Conservation (phyloP, 2,797 vertebrate species). For the Cuniculus paca region DNA sequence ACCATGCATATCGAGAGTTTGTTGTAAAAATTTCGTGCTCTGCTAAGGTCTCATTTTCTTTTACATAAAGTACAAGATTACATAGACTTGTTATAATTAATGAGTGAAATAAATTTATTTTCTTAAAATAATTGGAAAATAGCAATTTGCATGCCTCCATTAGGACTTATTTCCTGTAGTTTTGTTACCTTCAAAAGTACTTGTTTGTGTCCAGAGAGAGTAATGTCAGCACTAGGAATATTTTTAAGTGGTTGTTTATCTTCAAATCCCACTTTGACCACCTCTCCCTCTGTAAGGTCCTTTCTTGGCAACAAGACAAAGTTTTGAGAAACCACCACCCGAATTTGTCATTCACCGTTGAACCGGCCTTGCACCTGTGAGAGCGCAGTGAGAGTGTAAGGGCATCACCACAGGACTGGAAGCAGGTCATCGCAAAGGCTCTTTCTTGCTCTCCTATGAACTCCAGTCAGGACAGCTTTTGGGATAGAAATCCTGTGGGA, state of each 20-base stretch:
- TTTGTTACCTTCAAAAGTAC: not conserved
- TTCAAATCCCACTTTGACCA: not conserved
- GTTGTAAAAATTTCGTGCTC: not conserved
- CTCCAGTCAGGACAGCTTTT: not conserved
- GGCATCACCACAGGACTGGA: accelerated
- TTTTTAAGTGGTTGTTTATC: not conserved
- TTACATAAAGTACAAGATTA: not conserved
- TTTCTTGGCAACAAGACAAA: not conserved
- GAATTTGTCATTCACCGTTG: not conserved
- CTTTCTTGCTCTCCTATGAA: not conserved
- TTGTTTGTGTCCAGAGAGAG: not conserved
- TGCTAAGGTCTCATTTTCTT: not conserved
- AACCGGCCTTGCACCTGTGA: accelerated
- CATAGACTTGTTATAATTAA: not conserved
- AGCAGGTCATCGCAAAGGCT: not conserved
- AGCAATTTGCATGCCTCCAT: not conserved
- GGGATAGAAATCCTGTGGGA: not conserved
- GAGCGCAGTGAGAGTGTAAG: not conserved
- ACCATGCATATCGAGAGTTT: not conserved
- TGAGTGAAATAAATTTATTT: not conserved
- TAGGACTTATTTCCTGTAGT: not conserved
- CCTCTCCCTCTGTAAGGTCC: accelerated
- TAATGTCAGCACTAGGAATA: not conserved
- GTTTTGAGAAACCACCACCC: not conserved
- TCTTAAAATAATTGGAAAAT: not conserved